Conservation (phyloP, 2,888 invertebrate genomes). For the Odontocolon sp. region DNA sequence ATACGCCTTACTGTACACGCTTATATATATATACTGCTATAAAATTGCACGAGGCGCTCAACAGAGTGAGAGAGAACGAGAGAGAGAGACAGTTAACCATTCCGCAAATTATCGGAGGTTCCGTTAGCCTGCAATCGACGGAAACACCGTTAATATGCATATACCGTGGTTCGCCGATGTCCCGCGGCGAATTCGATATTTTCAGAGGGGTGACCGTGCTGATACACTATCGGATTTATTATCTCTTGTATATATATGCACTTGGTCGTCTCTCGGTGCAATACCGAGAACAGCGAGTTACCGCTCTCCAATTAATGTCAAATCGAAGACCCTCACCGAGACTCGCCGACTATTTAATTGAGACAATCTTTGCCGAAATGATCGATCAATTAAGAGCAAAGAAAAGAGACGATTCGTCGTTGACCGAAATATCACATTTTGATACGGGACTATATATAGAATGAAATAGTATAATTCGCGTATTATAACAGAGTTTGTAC, state of each 20-base stretch:
- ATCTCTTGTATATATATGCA: conserved; percentile 11
- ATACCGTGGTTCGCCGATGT: conserved; percentile 14
- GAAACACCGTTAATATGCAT: conserved; percentile 57
- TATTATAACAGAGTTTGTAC: no score
- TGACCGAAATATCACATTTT: conserved; percentile 7
- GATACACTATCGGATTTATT: conserved; percentile 7
- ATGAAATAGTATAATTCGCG: no score
- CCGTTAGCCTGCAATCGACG: conserved; percentile 59
- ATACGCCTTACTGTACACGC: conserved; percentile 13
- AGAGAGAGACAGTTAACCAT: conserved; percentile 41
- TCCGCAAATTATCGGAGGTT: conserved; percentile 59
- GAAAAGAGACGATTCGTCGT: background rate
- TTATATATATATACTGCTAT: conserved; percentile 9
- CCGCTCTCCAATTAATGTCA: conserved; percentile 55
- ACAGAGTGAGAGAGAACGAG: background rate
- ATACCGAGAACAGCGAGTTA: no score
- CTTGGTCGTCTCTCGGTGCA: no score
- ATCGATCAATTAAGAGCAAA: conserved; percentile 22
- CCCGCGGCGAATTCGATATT: conserved; percentile 28
- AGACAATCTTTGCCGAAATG: conserved; percentile 39
- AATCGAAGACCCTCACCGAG: conserved; percentile 38
- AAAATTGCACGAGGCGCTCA: conserved; percentile 42
- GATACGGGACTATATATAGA: no score
- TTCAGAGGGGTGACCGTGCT: background rate
- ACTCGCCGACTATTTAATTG: conserved; percentile 25